phyloP scores from a whole-genome alignment of 1,140 invertebrate genomes.

The Neodiprion virginianus region DNA sequence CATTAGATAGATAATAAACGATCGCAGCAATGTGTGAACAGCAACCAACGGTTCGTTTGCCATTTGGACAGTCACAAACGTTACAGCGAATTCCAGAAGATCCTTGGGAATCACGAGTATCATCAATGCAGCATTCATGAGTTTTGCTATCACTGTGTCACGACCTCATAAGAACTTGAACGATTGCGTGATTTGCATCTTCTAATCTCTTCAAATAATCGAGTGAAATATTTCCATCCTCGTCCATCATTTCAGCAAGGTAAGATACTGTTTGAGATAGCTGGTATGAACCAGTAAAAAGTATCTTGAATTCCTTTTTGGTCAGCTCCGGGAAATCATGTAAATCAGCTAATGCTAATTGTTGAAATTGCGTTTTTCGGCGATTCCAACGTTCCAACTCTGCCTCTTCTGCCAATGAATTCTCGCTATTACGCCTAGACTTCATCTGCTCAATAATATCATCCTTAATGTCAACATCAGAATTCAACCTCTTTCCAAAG shows the following conservation, averaged over 20 bases:
- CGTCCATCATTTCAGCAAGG: too few species aligned
- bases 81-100: not conserved
- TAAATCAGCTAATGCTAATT: slow-evolving; percentile 8
- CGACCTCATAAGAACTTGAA: slow-evolving; percentile 1
- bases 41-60: not conserved
- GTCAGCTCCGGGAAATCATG: slow-evolving; percentile 16
- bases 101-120: not conserved
- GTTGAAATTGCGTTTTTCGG: slow-evolving; percentile 9
- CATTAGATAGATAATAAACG: too few species aligned
- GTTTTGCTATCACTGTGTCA: slow-evolving; percentile 10
- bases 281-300: too few species aligned
- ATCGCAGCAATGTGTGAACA: too few species aligned
- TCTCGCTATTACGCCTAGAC: too few species aligned
- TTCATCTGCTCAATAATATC: too few species aligned
- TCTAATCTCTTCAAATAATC: not conserved
- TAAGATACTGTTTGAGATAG: too few species aligned
- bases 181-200: not conserved
- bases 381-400: not conserved
- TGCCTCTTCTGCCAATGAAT: not conserved
- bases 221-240: too few species aligned
- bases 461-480: too few species aligned
- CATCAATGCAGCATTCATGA: slow-evolving; percentile 15
- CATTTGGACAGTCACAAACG: slow-evolving; percentile 12
- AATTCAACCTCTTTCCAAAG: too few species aligned
- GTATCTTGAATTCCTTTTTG: too few species aligned